These are phyloP conservation scores for Calliphora vomitoria DNA, from an alignment of 2,888 invertebrate species.

Conservation along the genomic window DNA sequence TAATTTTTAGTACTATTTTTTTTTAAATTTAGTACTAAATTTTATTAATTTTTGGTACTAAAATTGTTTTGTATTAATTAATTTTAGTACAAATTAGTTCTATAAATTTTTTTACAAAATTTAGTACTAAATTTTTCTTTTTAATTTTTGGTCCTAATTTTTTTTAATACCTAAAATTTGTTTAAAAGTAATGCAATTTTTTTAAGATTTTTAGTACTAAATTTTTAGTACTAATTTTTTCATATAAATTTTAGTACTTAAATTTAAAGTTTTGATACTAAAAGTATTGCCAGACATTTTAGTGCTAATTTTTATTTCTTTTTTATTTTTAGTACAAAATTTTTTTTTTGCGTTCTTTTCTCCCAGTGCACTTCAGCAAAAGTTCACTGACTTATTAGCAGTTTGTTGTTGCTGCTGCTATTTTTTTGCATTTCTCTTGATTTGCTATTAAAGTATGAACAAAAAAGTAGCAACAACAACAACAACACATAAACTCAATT, in stretches of 20 bases:
- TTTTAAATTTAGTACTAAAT: conserved; percentile 3
- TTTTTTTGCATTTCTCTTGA: conserved; percentile 63
- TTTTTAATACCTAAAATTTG: too few species aligned
- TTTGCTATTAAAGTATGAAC: conserved; percentile 58
- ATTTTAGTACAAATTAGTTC: too few species aligned
- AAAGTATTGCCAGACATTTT: too few species aligned
- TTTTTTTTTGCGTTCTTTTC: neutral
- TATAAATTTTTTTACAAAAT: too few species aligned
- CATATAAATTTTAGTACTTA: neutral
- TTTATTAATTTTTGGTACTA: too few species aligned
- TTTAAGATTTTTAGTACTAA: conserved; percentile 19
- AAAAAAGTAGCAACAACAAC: conserved; percentile 29
- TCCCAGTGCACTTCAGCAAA: conserved; percentile 19
- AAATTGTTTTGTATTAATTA: too few species aligned
- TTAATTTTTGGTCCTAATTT: too few species aligned
- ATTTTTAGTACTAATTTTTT: conserved; percentile 5
- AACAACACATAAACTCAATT: conserved; percentile 55
- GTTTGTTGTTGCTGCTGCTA: conserved; percentile 31
- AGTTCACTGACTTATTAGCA: conserved; percentile 63
- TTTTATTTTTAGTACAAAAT: too few species aligned
- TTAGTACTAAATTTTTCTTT: neutral
- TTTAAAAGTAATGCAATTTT: too few species aligned
- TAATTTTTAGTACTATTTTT: conserved; percentile 2
- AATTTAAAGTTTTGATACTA: too few species aligned
- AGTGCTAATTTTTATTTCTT: too few species aligned